Evolutionary conservation across 2,797 vertebrate genomes (phyloP), one percentile per base, ranked within the genome.

Genomic region (Mormyrus hasselquistii): DNA sequence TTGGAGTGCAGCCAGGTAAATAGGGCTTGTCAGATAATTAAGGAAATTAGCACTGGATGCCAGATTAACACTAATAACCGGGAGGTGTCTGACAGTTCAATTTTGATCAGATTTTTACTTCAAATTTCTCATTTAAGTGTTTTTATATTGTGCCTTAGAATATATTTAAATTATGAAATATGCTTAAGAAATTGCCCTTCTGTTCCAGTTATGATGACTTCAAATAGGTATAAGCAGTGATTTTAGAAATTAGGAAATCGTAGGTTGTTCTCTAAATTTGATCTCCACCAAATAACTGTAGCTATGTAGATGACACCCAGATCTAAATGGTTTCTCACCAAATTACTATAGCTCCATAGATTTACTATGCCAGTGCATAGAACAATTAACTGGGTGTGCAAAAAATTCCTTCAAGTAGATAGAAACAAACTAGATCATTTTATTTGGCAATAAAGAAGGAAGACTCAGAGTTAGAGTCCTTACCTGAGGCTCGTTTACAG

Each of bases 31-130:
- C 79, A 47, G 79, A 83, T 83, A 83, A 83, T 44, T 83, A 83
- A 83, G 79, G 79, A 83, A 41, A 83, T 83, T 83, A 83, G 34
- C 79, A 83, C 79, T 12, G 47, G 34, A 34, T 44, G 79, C 41
- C 25, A 83, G 79, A 83, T 83, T 83, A 44, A 83, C 79, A 83
- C 79, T 34, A 83, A 83, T 83, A 83, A 83, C 79, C 47, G 79
- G 79, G 79, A 83, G 79, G 79, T 83, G 41, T 83, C 25, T 4
- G 29, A 41, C 10, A 38, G 29, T 12, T 2, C 8, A 9, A 69
- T 69, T 69, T 69, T 22, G 47, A 49, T 49, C 47, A 49, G 47
- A 49, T 5, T 55, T 55, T 4, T 41, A 41, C 53, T 55, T 55
- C 53, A 55, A 55, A 55, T 55, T 55, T 55, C 3, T 55, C 53